A percentile compares a stretch with the other conserved stretches of the same genome.
Evolutionary conservation across 2,113 vertebrate species (phyloP).

Genomic region (Rhodinocichla rosea): DNA sequence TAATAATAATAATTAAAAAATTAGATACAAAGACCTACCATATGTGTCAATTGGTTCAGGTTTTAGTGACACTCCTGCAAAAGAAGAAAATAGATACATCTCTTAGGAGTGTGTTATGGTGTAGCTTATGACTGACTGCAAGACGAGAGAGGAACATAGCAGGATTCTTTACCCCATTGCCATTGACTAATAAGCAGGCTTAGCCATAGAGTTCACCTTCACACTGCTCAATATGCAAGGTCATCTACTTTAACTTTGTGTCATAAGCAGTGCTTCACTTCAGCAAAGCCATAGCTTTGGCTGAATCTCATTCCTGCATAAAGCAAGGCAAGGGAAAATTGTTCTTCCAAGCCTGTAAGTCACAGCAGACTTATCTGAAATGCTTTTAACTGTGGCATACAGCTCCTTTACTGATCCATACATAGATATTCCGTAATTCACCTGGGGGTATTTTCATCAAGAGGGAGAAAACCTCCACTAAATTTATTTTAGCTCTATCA

Average conservation of each 20-base stretch:
- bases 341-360: background rate
- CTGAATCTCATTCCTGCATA: background rate
- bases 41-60: conserved; percentile 70
- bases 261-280: background rate
- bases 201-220: background rate
- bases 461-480: background rate
- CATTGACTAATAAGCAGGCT: background rate
- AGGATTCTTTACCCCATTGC: background rate
- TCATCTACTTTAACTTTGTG: background rate
- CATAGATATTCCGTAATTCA: background rate
- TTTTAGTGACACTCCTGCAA: conserved; percentile 79
- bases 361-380: background rate
- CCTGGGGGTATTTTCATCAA: background rate
- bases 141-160: background rate
- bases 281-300: background rate
- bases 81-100: background rate
- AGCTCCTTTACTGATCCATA: background rate
- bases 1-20: background rate
- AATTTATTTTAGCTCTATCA: background rate
- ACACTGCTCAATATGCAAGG: background rate
- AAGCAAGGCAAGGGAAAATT: background rate
- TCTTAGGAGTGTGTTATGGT: fast-evolving
- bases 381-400: background rate
- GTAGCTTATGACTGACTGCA: background rate
- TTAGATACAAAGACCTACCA: conserved; percentile 64